Percentiles rank a stretch among this genome's conserved stretches.
Evolutionary conservation across 2,888 invertebrate genomes (phyloP).

Genomic region (Lymantria monacha): DNA sequence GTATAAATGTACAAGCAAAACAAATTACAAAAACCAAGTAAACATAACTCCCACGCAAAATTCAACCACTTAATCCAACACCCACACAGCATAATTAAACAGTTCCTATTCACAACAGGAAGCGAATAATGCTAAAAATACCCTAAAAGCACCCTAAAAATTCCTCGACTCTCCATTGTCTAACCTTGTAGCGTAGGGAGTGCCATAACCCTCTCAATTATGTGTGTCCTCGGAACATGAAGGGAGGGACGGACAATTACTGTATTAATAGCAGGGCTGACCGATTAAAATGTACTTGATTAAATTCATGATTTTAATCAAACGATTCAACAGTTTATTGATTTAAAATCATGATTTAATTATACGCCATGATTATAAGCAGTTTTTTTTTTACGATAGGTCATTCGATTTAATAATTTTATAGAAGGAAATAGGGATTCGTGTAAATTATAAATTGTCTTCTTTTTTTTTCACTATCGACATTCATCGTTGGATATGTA

Average conservation of each 20-base stretch:
- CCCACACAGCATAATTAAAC: not conserved
- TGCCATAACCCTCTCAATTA: slow-evolving; percentile 29
- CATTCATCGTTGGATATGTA: no score
- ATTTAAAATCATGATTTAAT: not conserved
- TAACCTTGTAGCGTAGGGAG: not conserved
- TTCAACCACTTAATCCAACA: not conserved
- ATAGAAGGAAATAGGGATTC: no score
- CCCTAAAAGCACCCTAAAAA: not conserved
- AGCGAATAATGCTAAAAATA: not conserved
- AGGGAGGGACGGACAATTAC: slow-evolving; percentile 32
- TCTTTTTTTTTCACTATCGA: no score
- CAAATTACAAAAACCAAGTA: not conserved
- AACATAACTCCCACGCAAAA: not conserved
- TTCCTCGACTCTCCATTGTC: slow-evolving; percentile 2
- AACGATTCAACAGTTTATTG: not conserved
- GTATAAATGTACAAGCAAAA: no score
- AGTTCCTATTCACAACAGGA: slow-evolving; percentile 3
- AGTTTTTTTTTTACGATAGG: no score
- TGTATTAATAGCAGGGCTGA: slow-evolving; percentile 23
- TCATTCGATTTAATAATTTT: no score
- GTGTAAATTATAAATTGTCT: no score
- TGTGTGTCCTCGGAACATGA: slow-evolving; percentile 20
- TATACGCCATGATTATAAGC: no score
- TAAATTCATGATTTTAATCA: not conserved
- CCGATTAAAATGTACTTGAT: not conserved